Evolutionary conservation across 2,113 vertebrate genomes (phyloP), one percentile per base, ranked within the genome.

Genomic region (Ranitomeya imitator): DNA sequence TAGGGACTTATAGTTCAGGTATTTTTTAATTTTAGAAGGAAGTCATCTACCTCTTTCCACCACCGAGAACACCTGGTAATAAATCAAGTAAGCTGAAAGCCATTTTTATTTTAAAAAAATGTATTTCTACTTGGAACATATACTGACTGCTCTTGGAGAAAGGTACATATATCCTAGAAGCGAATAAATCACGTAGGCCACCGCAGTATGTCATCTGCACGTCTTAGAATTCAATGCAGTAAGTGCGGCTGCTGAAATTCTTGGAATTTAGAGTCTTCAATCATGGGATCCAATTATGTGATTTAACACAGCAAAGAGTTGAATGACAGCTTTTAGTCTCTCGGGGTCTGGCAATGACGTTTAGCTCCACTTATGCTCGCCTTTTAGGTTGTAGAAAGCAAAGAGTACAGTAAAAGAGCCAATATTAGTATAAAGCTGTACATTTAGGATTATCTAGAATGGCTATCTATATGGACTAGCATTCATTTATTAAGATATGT

Each of bases 211-310:
- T 79, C 77, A 79, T 7, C 51, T 26, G 10, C 31, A 9, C 18
- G 1, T 83, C 59, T 45, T 65, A 51, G 26, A 83, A 65, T 83
- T 65, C 80, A 83, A 51, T 65, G 59, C 37, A 37, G 31, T 63
- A 65, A 51, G 80, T 83, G 10, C 60, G 21, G 12, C 60, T 18
- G 18, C 80, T 83, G 31, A 63, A 61, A 37, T 83, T 83, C 80
- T 83, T 83, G 60, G 80, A 81, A 80, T 60, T 16, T 57, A 10
- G 78, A 81, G 80, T 63, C 60, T 82, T 83, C 80, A 83, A 52
- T 83, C 80, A 83, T 51, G 21, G 37, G 7, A 63, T 83, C 80
- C 60, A 63, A 83, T 83, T 83, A 83, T 83, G 60, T 65, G 80
- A 83, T 45, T 83, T 61, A 83, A n/a, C 60, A n/a, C 31, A 14